These are phyloP conservation scores for Perodicticus potto DNA, from an alignment of 2,797 vertebrate species.

Conservation along the genomic window DNA sequence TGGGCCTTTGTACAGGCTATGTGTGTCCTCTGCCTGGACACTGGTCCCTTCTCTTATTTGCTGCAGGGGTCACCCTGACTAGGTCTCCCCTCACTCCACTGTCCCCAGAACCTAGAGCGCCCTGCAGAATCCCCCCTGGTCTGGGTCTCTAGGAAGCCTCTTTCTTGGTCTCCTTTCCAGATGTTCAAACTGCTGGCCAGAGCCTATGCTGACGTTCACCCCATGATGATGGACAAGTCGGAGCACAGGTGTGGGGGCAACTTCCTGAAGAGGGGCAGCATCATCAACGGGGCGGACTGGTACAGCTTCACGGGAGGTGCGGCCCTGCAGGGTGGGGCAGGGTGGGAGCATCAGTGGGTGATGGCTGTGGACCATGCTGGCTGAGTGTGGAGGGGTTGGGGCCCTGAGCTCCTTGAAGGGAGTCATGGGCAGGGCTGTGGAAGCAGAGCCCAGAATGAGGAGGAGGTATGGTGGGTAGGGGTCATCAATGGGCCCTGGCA, in stretches of 20 bases:
- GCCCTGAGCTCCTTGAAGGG: too few relatives aligned
- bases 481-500: neutral
- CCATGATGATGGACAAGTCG: conserved; percentile 94
- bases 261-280: conserved; percentile 93
- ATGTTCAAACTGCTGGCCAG: conserved; percentile 95
- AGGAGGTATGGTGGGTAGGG: neutral
- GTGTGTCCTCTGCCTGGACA: neutral
- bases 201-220: conserved; percentile 94
- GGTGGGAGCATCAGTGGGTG: too few relatives aligned
- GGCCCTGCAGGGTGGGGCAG: neutral
- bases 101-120: rapidly evolving
- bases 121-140: neutral
- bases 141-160: neutral
- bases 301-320: conserved; percentile 98
- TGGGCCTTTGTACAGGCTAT: rapidly evolving
- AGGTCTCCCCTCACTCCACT: too few relatives aligned
- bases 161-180: conserved; percentile 84
- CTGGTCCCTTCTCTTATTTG: neutral
- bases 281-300: conserved; percentile 98
- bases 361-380: too few relatives aligned
- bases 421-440: neutral
- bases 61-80: neutral
- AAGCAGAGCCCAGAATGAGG: rapidly evolving
- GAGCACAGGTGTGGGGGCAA: conserved; percentile 95
- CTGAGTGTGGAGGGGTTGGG: too few relatives aligned